phyloP scores from a whole-genome alignment of 2,797 vertebrate genomes.

The Spinus pinus region DNA sequence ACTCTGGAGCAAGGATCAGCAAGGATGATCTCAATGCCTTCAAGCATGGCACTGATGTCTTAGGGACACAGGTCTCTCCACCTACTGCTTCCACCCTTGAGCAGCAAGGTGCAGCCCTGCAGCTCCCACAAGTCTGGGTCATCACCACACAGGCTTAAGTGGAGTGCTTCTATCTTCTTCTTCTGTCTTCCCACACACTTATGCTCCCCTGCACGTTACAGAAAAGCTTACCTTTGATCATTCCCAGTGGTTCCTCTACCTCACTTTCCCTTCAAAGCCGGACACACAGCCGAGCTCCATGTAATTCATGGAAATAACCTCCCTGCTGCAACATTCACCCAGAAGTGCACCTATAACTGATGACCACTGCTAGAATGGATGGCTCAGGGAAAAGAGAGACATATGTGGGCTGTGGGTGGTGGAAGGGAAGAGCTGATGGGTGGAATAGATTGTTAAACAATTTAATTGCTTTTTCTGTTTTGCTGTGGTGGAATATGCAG shows the following conservation, averaged over 20 bases:
- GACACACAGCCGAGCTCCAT: not conserved
- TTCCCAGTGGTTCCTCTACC: not conserved
- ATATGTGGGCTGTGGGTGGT: not conserved
- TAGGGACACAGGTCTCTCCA: not conserved
- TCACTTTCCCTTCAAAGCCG: not conserved
- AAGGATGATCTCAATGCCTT: not conserved
- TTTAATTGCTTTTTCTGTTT: slow-evolving; percentile 21
- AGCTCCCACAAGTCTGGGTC: not conserved
- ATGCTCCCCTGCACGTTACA: not conserved
- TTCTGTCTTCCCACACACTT: not conserved
- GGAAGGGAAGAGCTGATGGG: not conserved
- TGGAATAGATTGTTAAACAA: not conserved
- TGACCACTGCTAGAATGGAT: not conserved
- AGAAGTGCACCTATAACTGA: not conserved
- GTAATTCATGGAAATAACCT: not conserved
- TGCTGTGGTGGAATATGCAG: not conserved
- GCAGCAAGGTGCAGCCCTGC: not conserved
- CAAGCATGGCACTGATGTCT: accelerated
- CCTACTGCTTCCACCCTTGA: not conserved
- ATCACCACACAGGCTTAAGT: not conserved
- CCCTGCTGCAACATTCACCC: not conserved
- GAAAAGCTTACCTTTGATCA: not conserved
- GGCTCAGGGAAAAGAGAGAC: not conserved
- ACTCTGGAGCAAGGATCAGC: not conserved
- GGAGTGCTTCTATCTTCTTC: not conserved